Evolutionary conservation across 2,888 invertebrate genomes (phyloP).

Genomic region (Psylliodes chrysocephalus): DNA sequence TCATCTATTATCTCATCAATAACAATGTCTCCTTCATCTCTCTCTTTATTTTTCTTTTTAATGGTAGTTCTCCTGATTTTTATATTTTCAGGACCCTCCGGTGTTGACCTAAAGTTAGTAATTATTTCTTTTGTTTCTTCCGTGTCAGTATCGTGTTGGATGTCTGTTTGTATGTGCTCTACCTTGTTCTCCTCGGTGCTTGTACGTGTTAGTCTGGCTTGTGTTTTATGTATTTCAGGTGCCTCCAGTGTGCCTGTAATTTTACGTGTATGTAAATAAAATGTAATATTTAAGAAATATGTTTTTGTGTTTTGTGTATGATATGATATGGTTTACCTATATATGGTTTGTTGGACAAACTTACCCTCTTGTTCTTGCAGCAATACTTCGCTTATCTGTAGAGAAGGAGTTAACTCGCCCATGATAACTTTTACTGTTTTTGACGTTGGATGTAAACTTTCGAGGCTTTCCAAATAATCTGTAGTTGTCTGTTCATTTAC

Average conservation of each 20-base stretch:
- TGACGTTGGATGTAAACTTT: constrained; percentile 62
- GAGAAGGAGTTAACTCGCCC: constrained; percentile 60
- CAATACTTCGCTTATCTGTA: constrained; percentile 65
- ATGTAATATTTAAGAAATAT: constrained; percentile 39
- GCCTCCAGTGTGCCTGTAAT: constrained; percentile 63
- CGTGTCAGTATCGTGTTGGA: constrained; percentile 56
- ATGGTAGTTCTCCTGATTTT: constrained; percentile 69
- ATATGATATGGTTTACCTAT: constrained; percentile 42
- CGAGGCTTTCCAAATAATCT: constrained; percentile 65
- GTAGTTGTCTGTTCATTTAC: constrained; percentile 65
- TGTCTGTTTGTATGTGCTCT: constrained; percentile 59
- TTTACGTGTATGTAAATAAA: constrained; percentile 38
- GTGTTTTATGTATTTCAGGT: constrained; percentile 61
- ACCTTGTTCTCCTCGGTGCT: constrained; percentile 55
- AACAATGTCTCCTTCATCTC: constrained; percentile 64
- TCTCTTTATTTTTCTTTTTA: constrained; percentile 56
- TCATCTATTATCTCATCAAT: constrained; percentile 67
- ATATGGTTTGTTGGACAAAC: constrained; percentile 52
- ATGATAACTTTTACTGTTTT: constrained; percentile 63
- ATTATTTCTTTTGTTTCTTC: constrained; percentile 71
- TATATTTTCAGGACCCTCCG: constrained; percentile 67
- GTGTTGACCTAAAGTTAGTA: constrained; percentile 68
- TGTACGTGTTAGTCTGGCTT: constrained; percentile 60
- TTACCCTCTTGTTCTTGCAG: constrained; percentile 66
- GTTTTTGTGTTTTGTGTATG: constrained; percentile 41